These are phyloP conservation scores for Acanthornis magna DNA, from an alignment of 2,797 vertebrate species.

Conservation along the genomic window DNA sequence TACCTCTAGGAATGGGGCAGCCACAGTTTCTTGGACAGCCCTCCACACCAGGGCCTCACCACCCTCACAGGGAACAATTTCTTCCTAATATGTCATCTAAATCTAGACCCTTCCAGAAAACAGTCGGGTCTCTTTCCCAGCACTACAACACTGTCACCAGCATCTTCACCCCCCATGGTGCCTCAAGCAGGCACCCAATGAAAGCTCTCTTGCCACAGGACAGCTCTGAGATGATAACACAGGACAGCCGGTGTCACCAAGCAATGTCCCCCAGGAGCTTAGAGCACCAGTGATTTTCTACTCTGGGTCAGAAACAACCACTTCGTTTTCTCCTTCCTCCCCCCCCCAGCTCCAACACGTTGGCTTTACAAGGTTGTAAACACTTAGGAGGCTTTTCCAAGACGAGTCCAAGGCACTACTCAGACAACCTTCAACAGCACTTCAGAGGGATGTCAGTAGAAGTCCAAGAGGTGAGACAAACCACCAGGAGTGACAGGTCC, in stretches of 20 bases:
- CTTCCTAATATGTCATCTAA: background rate
- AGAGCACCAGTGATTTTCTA: background rate
- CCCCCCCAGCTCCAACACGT: background rate
- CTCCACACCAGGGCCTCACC: background rate
- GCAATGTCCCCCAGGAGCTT: background rate
- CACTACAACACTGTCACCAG: background rate
- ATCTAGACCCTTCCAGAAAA: background rate
- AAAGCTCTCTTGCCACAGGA: background rate
- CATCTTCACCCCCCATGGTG: background rate
- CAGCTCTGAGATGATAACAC: background rate
- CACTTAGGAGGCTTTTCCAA: background rate
- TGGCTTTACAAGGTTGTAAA: fast-evolving
- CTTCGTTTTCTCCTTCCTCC: background rate
- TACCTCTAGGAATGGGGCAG: background rate
- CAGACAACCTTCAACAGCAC: background rate
- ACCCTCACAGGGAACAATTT: background rate
- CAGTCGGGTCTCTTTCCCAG: background rate
- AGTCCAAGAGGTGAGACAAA: background rate
- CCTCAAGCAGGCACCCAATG: background rate
- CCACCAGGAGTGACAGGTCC: fast-evolving
- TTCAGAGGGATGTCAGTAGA: background rate
- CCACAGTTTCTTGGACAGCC: background rate
- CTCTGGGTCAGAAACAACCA: background rate
- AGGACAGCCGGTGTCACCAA: background rate
- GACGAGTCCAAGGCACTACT: background rate